Conservation (phyloP, 2,113 vertebrate species). For the Rhabdornis inornatus region DNA sequence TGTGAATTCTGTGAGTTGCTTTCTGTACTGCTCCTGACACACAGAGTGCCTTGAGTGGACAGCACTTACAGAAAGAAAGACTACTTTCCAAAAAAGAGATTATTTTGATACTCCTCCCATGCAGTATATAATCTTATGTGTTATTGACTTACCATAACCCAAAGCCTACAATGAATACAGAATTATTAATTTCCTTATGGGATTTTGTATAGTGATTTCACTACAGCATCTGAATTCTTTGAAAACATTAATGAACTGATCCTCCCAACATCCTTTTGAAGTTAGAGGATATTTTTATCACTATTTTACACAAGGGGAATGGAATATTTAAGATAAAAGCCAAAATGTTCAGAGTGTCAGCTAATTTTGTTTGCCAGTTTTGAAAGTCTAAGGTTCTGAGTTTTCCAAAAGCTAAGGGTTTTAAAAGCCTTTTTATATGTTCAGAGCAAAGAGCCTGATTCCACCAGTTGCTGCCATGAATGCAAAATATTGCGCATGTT, state of each 20-base stretch:
- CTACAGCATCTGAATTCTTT: conserved; percentile 8
- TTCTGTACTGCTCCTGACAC: neutral
- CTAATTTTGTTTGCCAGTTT: conserved; percentile 28
- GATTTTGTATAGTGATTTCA: conserved; percentile 23
- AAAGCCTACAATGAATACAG: neutral
- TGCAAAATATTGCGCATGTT: neutral
- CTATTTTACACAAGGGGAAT: neutral
- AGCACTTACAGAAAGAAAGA: neutral
- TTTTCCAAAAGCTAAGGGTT: neutral
- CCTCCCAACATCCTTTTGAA: conserved; percentile 26
- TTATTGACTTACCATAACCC: neutral
- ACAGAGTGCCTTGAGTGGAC: accelerated
- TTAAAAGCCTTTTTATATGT: neutral
- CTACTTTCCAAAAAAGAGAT: neutral
- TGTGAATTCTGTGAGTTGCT: neutral
- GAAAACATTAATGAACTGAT: conserved; percentile 52
- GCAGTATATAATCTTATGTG: neutral
- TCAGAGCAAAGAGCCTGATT: neutral
- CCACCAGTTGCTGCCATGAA: neutral
- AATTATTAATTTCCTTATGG: conserved; percentile 27
- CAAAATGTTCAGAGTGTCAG: conserved; percentile 6
- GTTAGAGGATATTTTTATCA: conserved; percentile 37
- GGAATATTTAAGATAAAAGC: conserved; percentile 32
- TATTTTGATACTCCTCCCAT: neutral
- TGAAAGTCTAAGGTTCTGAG: neutral